These are phyloP conservation scores for Agapornis canus DNA, from an alignment of 2,797 vertebrate species.

Conservation along the genomic window DNA sequence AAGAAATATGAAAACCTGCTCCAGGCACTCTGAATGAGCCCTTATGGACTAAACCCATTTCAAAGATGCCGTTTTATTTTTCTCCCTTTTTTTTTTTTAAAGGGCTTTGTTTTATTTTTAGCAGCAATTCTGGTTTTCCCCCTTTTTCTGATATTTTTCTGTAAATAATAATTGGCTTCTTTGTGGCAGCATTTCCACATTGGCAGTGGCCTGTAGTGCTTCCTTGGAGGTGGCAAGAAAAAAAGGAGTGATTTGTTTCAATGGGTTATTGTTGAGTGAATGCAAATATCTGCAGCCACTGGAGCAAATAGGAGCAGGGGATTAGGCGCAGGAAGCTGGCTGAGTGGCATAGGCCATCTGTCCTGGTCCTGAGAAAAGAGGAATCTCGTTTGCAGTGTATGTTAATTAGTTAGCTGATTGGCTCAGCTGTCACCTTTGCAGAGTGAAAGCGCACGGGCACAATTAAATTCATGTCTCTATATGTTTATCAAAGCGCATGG, in stretches of 20 bases:
- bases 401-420: slow-evolving; percentile 74
- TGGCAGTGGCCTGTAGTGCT: slow-evolving; percentile 24
- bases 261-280: slow-evolving; percentile 72
- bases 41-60: not conserved
- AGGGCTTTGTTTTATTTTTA: not conserved
- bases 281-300: slow-evolving; percentile 70
- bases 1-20: not conserved
- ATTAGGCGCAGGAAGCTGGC: slow-evolving; percentile 66
- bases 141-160: slow-evolving; percentile 19
- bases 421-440: slow-evolving; percentile 72
- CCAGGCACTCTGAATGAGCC: not conserved
- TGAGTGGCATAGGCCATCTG: slow-evolving; percentile 78
- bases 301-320: slow-evolving; percentile 72
- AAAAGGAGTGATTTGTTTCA: slow-evolving; percentile 69
- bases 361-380: slow-evolving; percentile 71
- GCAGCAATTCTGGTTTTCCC: not conserved
- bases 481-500: slow-evolving; percentile 56
- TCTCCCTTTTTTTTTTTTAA: not conserved
- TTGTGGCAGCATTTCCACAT: slow-evolving; percentile 53
- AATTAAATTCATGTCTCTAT: slow-evolving; percentile 62
- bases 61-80: not conserved
- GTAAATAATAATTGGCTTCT: slow-evolving; percentile 59
- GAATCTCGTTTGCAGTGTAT: slow-evolving; percentile 74
- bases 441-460: slow-evolving; percentile 44
- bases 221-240: slow-evolving; percentile 60